Evolutionary conservation across 92 coral and sea anemone genomes (phyloP).

Genomic region (Palythoa heliodiscus): DNA sequence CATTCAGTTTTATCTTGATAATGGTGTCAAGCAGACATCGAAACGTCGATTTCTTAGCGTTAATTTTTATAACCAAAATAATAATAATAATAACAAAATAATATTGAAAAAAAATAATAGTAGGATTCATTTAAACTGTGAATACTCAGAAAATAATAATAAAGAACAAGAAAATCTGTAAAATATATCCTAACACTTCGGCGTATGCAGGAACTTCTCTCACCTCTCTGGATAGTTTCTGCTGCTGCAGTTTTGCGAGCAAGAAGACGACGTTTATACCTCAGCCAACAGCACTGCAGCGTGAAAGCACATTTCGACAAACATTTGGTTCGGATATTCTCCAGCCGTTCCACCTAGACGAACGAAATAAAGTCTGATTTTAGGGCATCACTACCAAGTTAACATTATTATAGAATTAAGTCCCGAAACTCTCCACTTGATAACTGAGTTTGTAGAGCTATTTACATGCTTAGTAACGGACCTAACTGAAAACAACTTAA

Average conservation of each 20-base stretch:
- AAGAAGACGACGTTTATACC: constrained; percentile 54
- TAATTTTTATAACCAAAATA: too few species aligned
- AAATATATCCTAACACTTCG: too few species aligned
- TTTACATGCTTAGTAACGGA: background rate
- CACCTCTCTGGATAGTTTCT: constrained; percentile 70
- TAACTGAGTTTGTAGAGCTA: too few species aligned
- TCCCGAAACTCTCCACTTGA: too few species aligned
- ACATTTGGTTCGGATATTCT: constrained; percentile 56
- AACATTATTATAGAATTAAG: background rate
- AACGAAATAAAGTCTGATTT: background rate
- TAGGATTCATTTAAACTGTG: too few species aligned
- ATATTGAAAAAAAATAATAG: too few species aligned
- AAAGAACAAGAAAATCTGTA: too few species aligned
- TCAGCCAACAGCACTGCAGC: constrained; percentile 77
- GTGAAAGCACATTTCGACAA: constrained; percentile 63
- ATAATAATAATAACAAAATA: too few species aligned
- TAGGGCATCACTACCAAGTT: background rate
- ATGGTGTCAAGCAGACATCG: too few species aligned
- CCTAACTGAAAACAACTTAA: background rate
- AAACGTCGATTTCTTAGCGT: too few species aligned
- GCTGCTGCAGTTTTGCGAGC: constrained; percentile 51
- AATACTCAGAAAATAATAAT: too few species aligned
- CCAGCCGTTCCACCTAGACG: constrained; percentile 76
- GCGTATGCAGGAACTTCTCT: background rate
- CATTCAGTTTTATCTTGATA: too few species aligned